Conservation (phyloP, 2,797 vertebrate species). For the Pangasius macronema region DNA sequence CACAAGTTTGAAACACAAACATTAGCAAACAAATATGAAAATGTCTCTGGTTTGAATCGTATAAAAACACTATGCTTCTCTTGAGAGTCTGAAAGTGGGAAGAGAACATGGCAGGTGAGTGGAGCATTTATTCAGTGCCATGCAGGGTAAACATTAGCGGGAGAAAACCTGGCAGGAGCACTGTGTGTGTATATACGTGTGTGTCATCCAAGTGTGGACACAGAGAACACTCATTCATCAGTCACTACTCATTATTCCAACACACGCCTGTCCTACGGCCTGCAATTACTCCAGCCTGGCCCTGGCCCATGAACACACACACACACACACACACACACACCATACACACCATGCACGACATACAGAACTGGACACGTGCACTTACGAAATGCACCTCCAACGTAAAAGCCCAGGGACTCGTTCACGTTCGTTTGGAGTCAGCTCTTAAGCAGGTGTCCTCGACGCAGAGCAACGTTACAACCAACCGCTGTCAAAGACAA, state of each 20-base stretch:
- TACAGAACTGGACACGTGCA: constrained; percentile 16
- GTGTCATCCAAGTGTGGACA: constrained; percentile 54
- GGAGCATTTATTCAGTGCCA: constrained; percentile 49
- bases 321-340: constrained; percentile 35
- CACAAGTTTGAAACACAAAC: not conserved
- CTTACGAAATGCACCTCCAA: constrained; percentile 8
- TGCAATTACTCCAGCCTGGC: constrained; percentile 48
- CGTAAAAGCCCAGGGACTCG: constrained; percentile 9
- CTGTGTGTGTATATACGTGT: constrained; percentile 29
- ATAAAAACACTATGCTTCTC: not conserved
- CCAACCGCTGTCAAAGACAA: not conserved
- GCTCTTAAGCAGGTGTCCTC: constrained; percentile 48
- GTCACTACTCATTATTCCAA: constrained; percentile 72
- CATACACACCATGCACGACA: constrained; percentile 39
- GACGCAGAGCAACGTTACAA: constrained; percentile 16
- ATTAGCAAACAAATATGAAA: not conserved
- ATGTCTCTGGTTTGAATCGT: not conserved
- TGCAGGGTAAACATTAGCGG: constrained; percentile 54
- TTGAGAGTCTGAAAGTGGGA: not conserved
- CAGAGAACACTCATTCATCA: constrained; percentile 67
- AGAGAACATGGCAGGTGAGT: constrained; percentile 20
- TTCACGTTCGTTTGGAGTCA: not conserved
- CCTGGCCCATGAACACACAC: constrained; percentile 12
- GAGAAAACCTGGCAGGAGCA: constrained; percentile 30
- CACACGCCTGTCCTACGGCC: constrained; percentile 61